A percentile compares a stretch with the other conserved stretches of the same genome.
phyloP scores from a whole-genome alignment of 2,113 vertebrate genomes.

The Emydura subglobosa region DNA sequence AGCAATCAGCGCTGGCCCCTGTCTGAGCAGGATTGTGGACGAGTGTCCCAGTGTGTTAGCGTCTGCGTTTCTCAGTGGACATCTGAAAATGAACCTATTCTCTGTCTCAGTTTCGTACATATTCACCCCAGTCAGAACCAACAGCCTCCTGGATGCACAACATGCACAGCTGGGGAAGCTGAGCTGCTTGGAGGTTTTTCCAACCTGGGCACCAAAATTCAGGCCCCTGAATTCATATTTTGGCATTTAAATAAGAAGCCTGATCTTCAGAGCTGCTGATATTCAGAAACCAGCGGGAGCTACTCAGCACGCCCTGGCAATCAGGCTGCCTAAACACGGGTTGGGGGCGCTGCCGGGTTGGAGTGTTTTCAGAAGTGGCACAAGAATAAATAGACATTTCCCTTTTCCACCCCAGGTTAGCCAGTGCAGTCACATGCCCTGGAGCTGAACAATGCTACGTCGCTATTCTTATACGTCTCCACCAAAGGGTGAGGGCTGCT shows the following conservation, averaged over 20 bases:
- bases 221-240: background rate
- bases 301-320: background rate
- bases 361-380: background rate
- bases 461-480: too few relatives aligned
- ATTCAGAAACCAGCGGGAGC: too few relatives aligned
- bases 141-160: accelerated
- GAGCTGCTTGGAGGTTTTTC: accelerated
- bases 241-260: background rate
- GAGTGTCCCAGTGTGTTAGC: background rate
- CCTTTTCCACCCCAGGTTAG: background rate
- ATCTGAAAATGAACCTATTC: too few relatives aligned
- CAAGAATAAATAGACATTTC: background rate
- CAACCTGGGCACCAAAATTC: background rate
- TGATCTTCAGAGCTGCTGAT: background rate
- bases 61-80: too few relatives aligned
- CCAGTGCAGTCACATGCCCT: background rate
- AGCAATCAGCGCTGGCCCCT: too few relatives aligned
- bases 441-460: background rate
- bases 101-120: accelerated
- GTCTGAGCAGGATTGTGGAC: accelerated
- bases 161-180: background rate
- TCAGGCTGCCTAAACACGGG: background rate
- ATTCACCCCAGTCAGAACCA: accelerated
- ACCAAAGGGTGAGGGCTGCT: too few relatives aligned
- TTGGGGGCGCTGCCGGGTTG: background rate